Conservation (phyloP, 2,888 invertebrate species). For the Bombylius major region DNA sequence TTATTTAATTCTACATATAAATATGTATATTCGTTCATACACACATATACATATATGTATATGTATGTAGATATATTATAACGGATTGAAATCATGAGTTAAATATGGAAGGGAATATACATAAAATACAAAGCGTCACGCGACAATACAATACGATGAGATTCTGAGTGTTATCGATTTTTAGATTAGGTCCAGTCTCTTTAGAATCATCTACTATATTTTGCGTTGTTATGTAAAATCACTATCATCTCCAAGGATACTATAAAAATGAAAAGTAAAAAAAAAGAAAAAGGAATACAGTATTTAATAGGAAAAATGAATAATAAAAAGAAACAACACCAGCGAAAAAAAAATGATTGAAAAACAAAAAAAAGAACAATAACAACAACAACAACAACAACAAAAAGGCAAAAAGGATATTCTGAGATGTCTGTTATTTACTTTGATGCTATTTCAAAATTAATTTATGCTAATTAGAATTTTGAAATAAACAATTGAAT, state of each 20-base stretch:
- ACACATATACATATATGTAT: background rate
- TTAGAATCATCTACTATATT: too few species aligned
- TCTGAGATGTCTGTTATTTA: too few species aligned
- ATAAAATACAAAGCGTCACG: background rate
- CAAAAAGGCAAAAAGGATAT: too few species aligned
- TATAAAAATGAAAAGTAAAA: background rate
- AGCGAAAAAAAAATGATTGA: too few species aligned
- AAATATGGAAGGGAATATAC: background rate
- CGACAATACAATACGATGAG: constrained; percentile 6
- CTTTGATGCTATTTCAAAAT: background rate
- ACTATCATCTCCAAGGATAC: background rate
- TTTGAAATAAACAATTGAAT: background rate
- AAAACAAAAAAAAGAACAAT: too few species aligned
- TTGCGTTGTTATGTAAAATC: too few species aligned
- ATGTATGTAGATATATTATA: background rate
- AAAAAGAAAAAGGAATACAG: background rate
- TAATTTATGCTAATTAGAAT: background rate
- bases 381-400: too few species aligned
- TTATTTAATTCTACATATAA: too few species aligned
- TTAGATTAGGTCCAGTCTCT: constrained; percentile 7
- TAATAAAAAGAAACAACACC: too few species aligned
- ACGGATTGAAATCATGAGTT: background rate
- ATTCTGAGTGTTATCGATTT: constrained; percentile 6
- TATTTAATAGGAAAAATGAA: too few species aligned
- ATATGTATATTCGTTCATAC: background rate